Evolutionary conservation across 64 coral and sea anemone species (phyloP), one percentile per base, ranked within the genome.

Genomic region (Acropora tenuis): DNA sequence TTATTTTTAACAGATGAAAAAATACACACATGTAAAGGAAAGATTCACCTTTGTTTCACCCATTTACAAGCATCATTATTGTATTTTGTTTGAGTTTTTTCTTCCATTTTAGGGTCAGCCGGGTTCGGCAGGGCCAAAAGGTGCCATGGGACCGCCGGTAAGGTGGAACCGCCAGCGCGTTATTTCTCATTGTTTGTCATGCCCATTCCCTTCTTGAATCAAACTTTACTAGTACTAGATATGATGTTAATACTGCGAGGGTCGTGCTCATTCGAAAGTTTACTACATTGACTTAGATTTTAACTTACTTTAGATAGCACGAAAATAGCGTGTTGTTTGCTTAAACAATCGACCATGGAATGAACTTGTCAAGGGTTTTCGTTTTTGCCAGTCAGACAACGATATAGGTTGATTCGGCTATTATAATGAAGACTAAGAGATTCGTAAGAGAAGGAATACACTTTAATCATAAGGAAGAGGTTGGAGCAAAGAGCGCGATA

Each of bases 141-240:
- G 90, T 69, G 83, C 76, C 9, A 92, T 86, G 83, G 90, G 90
- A 67, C 75, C 83, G 45, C 83, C 90, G 74, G 90, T 92, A 87
- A 87, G 52, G 90, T 71, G 1, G 45, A 47, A 48, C 43, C 11
- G 16, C 11, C 68, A 12, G 16, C 2, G 60, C 11, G 11, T 63
- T 12, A 2, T 13, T 13, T 63, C 52, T 55, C 6, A 10, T 55
- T 55, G 52, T 10, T 5, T 55, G 6, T 55, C 52, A 55, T 7
- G 52, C 52, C 30, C 30, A 30, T 30, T 30, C 30, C 30, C 30
- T 30, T 30, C 30, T 30, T 30, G 30, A 30, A 30, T 30, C 30
- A 30, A 30, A 30, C 0, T 30, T 30, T 30, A 30, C 30, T 30
- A 30, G 30, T 30, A 30, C n/a, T 30, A 30, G 0, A 30, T 30